Base-by-base conservation (phyloP, 2,113 vertebrate genomes). In the Nyctibius bracteatus region DNA sequence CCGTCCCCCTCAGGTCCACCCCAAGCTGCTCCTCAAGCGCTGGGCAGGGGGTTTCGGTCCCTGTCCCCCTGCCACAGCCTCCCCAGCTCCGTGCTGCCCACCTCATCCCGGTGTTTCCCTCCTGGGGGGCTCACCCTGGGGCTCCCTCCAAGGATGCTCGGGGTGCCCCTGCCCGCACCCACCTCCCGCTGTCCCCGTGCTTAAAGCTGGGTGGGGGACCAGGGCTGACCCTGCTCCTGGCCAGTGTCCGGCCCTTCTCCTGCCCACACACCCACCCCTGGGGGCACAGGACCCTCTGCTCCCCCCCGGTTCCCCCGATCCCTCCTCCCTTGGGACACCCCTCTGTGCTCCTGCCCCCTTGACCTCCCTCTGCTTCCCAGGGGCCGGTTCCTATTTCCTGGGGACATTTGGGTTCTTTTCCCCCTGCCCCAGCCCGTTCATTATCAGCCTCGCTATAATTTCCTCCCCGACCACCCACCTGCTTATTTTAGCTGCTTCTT, bases 381-480 rank as follows among this genome's bases (percentile, higher is more conserved):
- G 78, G 52, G 31, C 54, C 7, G 0, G 67, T 43, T 62, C 71
- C 54, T 46, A 24, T 94, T 94, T 95, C 91, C 96, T 75, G 83
- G 89, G 84, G 86, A 95, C 84, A 37, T 92, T 75, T 63, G 22
- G 47, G 46, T 92, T 27, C 80, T 82, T 65, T 52, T 67, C 52
- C 90, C 93, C 81, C 49, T 61, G 87, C n/a, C 71, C 92, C 47
- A 71, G 81, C 79, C 72, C 73, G 6, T 52, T 51, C 13, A 5
- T 96, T 97, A 94, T 97, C 96, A 62, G 88, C 44, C 46, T 86
- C 46, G 1, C 62, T 72, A 84, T 91, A 58, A 88, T 90, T 96
- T 97, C 96, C 96, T 96, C 96, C 88, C 81, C 92, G 93, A 39
- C 96, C 94, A 87, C 96, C 93, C 96, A 94, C 93, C 95, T 95